These are phyloP conservation scores for Heliornis fulica DNA, from an alignment of 2,113 vertebrate species.

Conservation along the genomic window DNA sequence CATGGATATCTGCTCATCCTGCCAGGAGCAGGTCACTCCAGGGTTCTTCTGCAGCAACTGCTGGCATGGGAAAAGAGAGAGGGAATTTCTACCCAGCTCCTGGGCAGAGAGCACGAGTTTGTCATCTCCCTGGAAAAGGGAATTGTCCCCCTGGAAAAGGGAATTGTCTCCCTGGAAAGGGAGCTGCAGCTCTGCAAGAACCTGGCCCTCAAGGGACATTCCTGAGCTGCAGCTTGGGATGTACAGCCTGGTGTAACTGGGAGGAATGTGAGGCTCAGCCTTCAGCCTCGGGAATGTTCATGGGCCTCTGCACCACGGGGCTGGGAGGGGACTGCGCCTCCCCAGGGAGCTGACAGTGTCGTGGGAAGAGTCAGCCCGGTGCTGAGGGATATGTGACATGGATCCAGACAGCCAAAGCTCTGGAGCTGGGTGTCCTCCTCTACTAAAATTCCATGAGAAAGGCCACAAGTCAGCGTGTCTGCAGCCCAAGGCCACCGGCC, in stretches of 20 bases:
- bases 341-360: neutral
- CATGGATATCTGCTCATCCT: neutral
- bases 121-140: neutral
- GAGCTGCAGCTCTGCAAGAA: neutral
- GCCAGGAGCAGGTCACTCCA: neutral
- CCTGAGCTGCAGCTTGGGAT: neutral
- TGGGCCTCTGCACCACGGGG: neutral
- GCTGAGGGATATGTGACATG: neutral
- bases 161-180: neutral
- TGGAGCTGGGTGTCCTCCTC: neutral
- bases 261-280: neutral
- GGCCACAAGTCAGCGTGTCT: neutral
- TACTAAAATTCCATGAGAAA: conserved; percentile 34
- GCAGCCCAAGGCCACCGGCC: neutral
- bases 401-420: neutral
- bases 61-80: neutral
- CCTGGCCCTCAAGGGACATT: neutral
- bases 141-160: neutral
- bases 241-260: neutral
- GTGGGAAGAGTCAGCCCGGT: conserved; percentile 41
- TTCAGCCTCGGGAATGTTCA: neutral
- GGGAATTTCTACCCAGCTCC: neutral
- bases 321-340: neutral
- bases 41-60: neutral
- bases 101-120: neutral